Evolutionary conservation across 2,797 vertebrate genomes (phyloP).

Genomic region (Anolis apletophallus): DNA sequence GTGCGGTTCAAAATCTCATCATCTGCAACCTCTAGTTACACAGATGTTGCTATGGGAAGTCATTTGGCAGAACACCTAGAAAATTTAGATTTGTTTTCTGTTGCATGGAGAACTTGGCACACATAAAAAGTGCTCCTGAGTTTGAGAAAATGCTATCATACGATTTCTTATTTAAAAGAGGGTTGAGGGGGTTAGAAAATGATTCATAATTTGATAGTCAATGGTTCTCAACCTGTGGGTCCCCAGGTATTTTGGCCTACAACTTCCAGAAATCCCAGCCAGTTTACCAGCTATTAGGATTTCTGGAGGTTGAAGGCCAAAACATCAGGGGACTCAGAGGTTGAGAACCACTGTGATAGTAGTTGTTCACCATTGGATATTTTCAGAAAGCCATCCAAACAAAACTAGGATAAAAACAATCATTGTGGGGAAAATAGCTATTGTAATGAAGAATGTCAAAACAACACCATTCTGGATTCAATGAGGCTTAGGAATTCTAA

Average conservation of each 20-base stretch:
- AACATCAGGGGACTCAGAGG: too few species aligned
- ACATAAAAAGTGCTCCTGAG: not conserved
- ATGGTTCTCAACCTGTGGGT: too few species aligned
- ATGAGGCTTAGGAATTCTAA: not conserved
- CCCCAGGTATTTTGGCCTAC: too few species aligned
- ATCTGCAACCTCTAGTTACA: not conserved
- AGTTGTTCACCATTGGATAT: not conserved
- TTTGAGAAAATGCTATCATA: not conserved
- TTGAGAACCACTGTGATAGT: not conserved
- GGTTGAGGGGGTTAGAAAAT: not conserved
- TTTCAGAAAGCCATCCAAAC: not conserved
- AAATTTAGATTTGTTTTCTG: not conserved
- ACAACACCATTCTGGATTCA: not conserved
- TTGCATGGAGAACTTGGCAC: not conserved
- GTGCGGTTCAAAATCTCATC: not conserved
- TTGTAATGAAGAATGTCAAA: slow-evolving; percentile 10
- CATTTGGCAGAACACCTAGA: not conserved
- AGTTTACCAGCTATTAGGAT: too few species aligned
- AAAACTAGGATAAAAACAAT: not conserved
- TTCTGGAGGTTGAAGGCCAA: too few species aligned
- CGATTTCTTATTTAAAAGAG: not conserved
- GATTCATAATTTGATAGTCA: not conserved
- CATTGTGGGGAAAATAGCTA: not conserved
- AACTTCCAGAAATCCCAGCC: too few species aligned
- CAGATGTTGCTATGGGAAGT: not conserved